Evolutionary conservation across 53 echinoderm and acorn worm genomes (phyloP).

Genomic region (Mesocentrotus franciscanus): DNA sequence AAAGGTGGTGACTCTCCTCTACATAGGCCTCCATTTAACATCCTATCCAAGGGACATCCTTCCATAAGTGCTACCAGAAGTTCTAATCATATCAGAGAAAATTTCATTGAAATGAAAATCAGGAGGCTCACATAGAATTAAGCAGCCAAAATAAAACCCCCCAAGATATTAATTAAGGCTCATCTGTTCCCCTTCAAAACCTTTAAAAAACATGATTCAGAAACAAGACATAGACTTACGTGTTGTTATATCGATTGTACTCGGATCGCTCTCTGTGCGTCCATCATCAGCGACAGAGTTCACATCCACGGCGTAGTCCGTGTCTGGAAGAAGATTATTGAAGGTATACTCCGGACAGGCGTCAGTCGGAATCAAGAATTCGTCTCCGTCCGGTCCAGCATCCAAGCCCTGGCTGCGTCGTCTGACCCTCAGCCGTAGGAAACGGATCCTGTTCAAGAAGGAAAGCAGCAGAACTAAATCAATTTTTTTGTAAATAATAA

Average conservation of each 20-base stretch:
- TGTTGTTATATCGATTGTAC: neutral
- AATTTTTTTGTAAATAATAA: too few relatives aligned
- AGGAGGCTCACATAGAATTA: too few relatives aligned
- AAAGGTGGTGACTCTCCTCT: too few relatives aligned
- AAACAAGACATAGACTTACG: conserved; percentile 14
- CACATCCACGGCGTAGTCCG: conserved; percentile 7
- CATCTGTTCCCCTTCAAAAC: too few relatives aligned
- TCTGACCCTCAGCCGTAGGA: conserved; percentile 7
- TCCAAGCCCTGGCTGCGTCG: neutral
- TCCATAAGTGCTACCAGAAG: too few relatives aligned
- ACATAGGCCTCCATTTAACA: too few relatives aligned
- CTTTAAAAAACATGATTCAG: neutral
- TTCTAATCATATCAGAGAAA: too few relatives aligned
- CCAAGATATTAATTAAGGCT: too few relatives aligned
- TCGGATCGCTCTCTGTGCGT: neutral
- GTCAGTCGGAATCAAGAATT: conserved; percentile 21
- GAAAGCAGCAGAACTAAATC: neutral
- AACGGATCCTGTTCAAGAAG: conserved; percentile 9
- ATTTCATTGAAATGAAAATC: too few relatives aligned
- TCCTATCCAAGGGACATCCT: too few relatives aligned
- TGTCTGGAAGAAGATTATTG: conserved; percentile 23
- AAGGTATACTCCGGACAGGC: conserved; percentile 54
- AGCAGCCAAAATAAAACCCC: too few relatives aligned
- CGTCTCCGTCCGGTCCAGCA: conserved; percentile 30
- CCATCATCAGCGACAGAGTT: conserved; percentile 26